These are phyloP conservation scores for Gorsachius magnificus DNA, from an alignment of 2,797 vertebrate species.

Conservation along the genomic window DNA sequence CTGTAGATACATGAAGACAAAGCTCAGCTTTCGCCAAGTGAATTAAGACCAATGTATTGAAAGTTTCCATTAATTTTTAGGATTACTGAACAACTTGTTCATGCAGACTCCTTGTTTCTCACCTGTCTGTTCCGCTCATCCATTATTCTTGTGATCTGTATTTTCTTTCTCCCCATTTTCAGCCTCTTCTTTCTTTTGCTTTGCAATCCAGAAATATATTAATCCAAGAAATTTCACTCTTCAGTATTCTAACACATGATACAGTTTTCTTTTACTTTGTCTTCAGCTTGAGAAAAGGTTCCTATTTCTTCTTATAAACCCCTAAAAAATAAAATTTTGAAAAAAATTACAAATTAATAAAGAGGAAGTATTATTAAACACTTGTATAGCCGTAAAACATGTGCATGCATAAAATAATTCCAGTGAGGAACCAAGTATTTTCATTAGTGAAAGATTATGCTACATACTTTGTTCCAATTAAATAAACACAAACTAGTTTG, in stretches of 20 bases:
- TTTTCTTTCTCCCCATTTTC: conserved; percentile 99
- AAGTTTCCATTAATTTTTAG: not conserved
- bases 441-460: not conserved
- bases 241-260: conserved; percentile 92
- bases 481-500: not conserved
- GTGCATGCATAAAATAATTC: not conserved
- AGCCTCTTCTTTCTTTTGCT: conserved; percentile 78
- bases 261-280: conserved; percentile 74
- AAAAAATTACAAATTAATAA: not conserved
- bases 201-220: conserved; percentile 86
- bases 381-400: not conserved
- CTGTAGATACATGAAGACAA: not conserved
- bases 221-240: conserved; percentile 83
- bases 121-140: conserved; percentile 99
- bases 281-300: conserved; percentile 59
- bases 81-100: not conserved
- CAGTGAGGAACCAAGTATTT: not conserved
- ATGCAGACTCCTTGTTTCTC: conserved; percentile 42
- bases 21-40: not conserved
- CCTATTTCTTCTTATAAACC: conserved; percentile 54
- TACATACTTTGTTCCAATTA: not conserved
- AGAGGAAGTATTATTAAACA: not conserved
- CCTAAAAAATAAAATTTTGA: conserved; percentile 59
- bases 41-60: not conserved
- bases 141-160: conserved; percentile 99